Conservation (phyloP, 2,888 invertebrate species). For the Taphrorychus bicolor region DNA sequence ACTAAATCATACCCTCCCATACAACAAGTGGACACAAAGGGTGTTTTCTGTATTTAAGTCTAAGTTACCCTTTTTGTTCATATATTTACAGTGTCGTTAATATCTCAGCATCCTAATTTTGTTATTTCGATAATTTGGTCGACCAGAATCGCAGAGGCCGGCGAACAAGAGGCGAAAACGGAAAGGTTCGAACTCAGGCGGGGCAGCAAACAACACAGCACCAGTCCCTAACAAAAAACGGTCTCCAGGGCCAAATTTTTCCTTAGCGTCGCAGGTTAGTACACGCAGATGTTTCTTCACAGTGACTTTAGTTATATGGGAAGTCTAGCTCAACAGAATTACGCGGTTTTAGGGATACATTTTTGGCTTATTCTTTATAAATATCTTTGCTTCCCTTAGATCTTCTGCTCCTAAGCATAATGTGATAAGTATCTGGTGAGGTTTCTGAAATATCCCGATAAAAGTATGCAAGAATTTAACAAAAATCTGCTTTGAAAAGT, state of each 20-base stretch:
- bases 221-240: constrained; percentile 93
- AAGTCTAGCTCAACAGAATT: too few relatives aligned
- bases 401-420: too few relatives aligned
- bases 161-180: constrained; percentile 96
- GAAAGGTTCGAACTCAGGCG: constrained; percentile 89
- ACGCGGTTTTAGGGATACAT: too few relatives aligned
- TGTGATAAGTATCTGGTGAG: too few relatives aligned
- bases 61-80: not conserved
- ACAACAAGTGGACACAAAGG: constrained; percentile 8
- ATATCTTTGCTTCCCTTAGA: too few relatives aligned
- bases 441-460: too few relatives aligned
- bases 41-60: not conserved
- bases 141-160: constrained; percentile 88
- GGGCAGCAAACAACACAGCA: constrained; percentile 81
- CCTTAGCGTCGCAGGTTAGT: constrained; percentile 88
- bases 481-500: too few relatives aligned
- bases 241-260: constrained; percentile 96
- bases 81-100: not conserved
- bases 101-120: constrained; percentile 29
- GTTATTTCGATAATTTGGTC: constrained; percentile 42
- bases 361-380: too few relatives aligned
- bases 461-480: too few relatives aligned
- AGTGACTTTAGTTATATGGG: too few relatives aligned
- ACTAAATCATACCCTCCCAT: too few relatives aligned
- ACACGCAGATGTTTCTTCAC: too few relatives aligned